Evolutionary conservation across 2,888 invertebrate genomes (phyloP).

Genomic region (Venustoraphidia nigricollis): DNA sequence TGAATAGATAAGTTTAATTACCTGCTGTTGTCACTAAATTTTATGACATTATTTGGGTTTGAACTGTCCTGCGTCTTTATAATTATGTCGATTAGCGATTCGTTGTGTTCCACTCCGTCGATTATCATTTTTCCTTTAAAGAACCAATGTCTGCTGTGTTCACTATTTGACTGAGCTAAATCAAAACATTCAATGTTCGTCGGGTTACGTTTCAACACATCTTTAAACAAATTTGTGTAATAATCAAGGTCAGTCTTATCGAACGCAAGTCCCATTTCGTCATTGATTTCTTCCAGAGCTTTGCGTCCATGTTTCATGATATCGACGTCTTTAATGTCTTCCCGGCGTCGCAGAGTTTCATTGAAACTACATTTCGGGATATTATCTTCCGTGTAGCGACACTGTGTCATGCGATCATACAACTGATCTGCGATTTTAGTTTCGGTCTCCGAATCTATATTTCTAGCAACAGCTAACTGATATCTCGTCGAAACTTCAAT

Average conservation of each 20-base stretch:
- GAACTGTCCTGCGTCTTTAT: conserved; percentile 73
- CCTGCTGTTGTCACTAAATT: conserved; percentile 95
- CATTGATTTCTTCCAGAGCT: conserved; percentile 61
- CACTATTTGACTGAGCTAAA: conserved; percentile 94
- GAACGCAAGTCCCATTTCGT: conserved; percentile 62
- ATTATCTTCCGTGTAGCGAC: conserved; percentile 55
- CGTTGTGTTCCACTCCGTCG: conserved; percentile 60
- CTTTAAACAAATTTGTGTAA: conserved; percentile 73
- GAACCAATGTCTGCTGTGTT: conserved; percentile 98
- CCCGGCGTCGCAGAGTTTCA: conserved; percentile 46
- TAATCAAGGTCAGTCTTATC: conserved; percentile 85
- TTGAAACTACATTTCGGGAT: conserved; percentile 48
- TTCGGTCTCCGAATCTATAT: conserved; percentile 25
- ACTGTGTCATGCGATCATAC: conserved; percentile 90
- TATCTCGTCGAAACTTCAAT: conserved; percentile 75
- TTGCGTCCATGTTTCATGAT: conserved; percentile 57
- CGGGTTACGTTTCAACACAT: conserved; percentile 76
- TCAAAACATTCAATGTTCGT: conserved; percentile 97
- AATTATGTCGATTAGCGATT: conserved; percentile 85
- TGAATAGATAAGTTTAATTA: conserved; percentile 21
- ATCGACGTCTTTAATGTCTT: conserved; percentile 72
- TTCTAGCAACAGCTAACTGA: conserved; percentile 32
- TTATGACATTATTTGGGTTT: conserved; percentile 89
- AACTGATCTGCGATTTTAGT: conserved; percentile 42
- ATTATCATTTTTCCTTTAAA: conserved; percentile 83